Percentiles rank a stretch among this genome's conserved stretches.
Conservation (phyloP, 2,797 vertebrate genomes). For the Balearica regulorum region DNA sequence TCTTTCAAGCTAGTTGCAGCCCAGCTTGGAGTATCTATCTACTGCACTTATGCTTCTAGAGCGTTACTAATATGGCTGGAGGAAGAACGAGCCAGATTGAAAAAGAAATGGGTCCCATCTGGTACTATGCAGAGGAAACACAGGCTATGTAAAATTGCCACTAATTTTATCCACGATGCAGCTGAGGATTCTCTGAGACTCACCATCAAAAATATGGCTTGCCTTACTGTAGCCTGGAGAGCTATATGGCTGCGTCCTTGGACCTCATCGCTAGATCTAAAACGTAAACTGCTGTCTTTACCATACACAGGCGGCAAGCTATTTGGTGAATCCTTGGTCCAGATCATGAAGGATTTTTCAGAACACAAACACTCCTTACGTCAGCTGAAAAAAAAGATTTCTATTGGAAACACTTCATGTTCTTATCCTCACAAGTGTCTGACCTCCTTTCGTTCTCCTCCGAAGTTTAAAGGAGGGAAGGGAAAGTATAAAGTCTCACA, state of each 20-base stretch:
- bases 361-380: background rate
- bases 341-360: constrained; percentile 26
- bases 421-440: background rate
- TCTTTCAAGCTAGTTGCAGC: constrained; percentile 50
- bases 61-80: constrained; percentile 53
- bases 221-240: constrained; percentile 54
- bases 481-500: constrained; percentile 37
- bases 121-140: background rate
- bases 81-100: background rate
- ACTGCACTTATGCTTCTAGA: constrained; percentile 37
- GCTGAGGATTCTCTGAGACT: constrained; percentile 59
- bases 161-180: constrained; percentile 63
- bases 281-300: constrained; percentile 23
- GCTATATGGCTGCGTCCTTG: constrained; percentile 43
- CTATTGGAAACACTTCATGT: background rate
- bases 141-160: constrained; percentile 31
- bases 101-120: constrained; percentile 35
- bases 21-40: constrained; percentile 59
- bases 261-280: background rate
- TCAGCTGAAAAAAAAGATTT: background rate
- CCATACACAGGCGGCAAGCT: constrained; percentile 38
- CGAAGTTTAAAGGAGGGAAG: constrained; percentile 38
- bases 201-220: constrained; percentile 48
- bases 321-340: constrained; percentile 35
- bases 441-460: background rate